Base-by-base conservation (phyloP, 2,888 invertebrate genomes). In the Callyntrura guangdongensis region DNA sequence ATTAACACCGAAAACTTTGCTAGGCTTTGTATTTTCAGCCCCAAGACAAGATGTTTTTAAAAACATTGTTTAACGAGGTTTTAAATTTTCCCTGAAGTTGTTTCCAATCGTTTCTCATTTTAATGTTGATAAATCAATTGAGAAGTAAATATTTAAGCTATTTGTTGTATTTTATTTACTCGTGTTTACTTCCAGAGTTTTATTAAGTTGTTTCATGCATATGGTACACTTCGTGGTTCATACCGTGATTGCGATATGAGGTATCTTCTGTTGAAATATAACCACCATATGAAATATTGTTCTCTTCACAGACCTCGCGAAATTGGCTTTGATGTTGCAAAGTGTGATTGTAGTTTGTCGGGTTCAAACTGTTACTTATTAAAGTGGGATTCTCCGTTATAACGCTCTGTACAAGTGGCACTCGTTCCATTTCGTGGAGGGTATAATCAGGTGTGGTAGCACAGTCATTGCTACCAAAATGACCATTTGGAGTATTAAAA, bases 331-430 rank as follows among this genome's bases (percentile, higher is more conserved):
- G 67, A 17, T 67, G 64, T 12, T 47, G 45, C n/a, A 22, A 45
- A 45, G n/a, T 61, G 47, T 12, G 20, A 17, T 47, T 22, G 17
- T 9, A 64, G 6, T 11, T 4, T 36, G 36, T n/a, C 17, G 2
- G 17, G 27, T 69, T 69, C 27, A 6, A 17, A 17, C 20, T 20
- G 53, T 61, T 81, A 6, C 72, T 22, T 0, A 83, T 59, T 4
- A 79, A 77, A 9, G 82, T 27, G 17, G 87, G 87, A 47, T 91
- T 91, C 79, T 91, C 87, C 14, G 91, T 91, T 11, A 91, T 91
- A 1, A 91, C 91, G 64, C 86, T 90, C 0, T 89, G 83, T 0
- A 20, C n/a, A 9, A 83, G 27, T 12, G 89, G 59, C 53, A 82
- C 61, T 69, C 82, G 67, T 72, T 83, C 72, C 47, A 89, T 22